Base-by-base conservation (phyloP, 2,113 vertebrate species). In the Oryzias celebensis region DNA sequence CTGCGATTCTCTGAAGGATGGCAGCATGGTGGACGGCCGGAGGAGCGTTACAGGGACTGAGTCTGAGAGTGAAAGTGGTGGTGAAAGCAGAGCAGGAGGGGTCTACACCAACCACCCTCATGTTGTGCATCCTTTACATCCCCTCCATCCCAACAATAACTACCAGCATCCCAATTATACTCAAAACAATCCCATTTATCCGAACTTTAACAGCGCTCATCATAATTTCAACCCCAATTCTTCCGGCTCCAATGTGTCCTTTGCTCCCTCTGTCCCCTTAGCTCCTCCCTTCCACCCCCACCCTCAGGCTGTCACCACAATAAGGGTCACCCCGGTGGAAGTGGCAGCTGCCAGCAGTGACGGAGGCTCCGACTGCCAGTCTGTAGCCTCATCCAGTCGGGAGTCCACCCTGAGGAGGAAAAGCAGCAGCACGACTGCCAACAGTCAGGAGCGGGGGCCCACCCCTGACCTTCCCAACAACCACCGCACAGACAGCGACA, bases 331-430 rank as follows among this genome's bases (percentile, higher is more conserved):
- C 0, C 96, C 96, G 0, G 95, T 96, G 50, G 96, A 98, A 57
- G 83, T 52, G 1, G 66, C 70, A 0, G 68, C 59, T 0, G 67
- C 72, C 2, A 94, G 95, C 81, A 97, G 95, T 0, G 96, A 98
- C 52, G 93, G 94, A 1, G 94, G 94, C 36, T 96, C 95, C 3
- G 96, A 98, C 87, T 93, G 93, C 65, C 89, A 95, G 58, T 97
- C 96, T 0, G 86, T 93, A 17, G 94, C 95, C 43, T 90, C 88
- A 0, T 98, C 96, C 12, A 97, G 95, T 61, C 92, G 96, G 15
- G 96, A 98, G 85, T 97, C 96, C 62, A 98, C 95, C 8, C 91
- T 98, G 72, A 89, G 94, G 62, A 93, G 95, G 79, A 95, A 96
- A 81, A 92, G 91, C 16, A 92, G 94, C 68, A 90, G 90, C 54